These are phyloP conservation scores for Drosophila histrio DNA, from an alignment of 2,888 invertebrate species.

Conservation along the genomic window DNA sequence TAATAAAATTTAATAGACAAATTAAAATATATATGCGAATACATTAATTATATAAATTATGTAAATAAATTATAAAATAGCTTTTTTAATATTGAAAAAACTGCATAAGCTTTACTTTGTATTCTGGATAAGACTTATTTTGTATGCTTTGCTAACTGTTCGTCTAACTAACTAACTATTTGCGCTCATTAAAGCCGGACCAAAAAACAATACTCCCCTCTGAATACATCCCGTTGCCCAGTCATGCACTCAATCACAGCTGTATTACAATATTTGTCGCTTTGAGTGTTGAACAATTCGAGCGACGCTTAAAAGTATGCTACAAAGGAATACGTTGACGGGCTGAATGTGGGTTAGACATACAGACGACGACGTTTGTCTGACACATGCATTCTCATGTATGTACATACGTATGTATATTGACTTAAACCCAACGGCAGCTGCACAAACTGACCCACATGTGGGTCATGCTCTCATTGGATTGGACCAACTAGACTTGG, in stretches of 20 bases:
- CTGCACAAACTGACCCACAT: conserved; percentile 75
- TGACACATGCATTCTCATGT: neutral
- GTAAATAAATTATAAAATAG: no score
- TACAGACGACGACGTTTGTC: neutral
- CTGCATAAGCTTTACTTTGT: neutral
- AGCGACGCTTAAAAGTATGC: conserved; percentile 42
- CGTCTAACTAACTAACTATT: neutral
- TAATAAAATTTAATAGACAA: neutral
- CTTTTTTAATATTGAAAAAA: neutral
- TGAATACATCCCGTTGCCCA: neutral
- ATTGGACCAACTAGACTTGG: conserved; percentile 14
- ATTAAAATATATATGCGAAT: neutral
- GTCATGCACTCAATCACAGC: conserved; percentile 19
- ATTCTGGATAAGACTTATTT: neutral
- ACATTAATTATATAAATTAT: no score
- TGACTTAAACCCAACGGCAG: conserved; percentile 41
- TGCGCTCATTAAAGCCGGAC: neutral
- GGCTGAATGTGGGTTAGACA: conserved; percentile 37
- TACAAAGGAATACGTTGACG: conserved; percentile 25
- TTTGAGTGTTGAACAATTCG: conserved; percentile 24
- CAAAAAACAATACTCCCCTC: neutral
- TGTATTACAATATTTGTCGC: conserved; percentile 19
- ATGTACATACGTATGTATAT: neutral
- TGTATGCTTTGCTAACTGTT: neutral
- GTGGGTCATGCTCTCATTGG: neutral